These are phyloP conservation scores for Channa argus DNA, from an alignment of 2,113 vertebrate species.

Conservation along the genomic window DNA sequence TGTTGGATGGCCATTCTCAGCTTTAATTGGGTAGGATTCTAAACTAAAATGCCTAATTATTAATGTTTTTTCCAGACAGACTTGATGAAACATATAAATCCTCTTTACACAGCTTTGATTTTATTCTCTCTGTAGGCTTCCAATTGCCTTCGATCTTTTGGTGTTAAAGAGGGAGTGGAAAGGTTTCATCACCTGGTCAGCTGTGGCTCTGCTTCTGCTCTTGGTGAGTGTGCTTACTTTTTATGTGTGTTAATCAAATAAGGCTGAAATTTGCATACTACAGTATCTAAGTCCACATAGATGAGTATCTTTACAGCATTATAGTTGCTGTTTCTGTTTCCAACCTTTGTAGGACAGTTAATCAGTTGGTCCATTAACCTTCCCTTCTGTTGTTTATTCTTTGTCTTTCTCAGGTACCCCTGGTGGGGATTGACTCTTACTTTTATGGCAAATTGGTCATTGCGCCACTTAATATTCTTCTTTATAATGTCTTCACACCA, in stretches of 20 bases:
- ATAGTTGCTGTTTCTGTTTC: background rate
- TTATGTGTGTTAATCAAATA: background rate
- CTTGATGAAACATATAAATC: background rate
- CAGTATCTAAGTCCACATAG: background rate
- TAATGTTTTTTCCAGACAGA: background rate
- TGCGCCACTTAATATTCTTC: conserved; percentile 93
- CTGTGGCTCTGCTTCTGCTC: conserved; percentile 88
- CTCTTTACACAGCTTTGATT: background rate
- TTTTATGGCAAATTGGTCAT: conserved; percentile 95
- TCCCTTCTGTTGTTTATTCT: background rate
- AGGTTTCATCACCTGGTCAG: conserved; percentile 89
- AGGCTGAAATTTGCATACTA: background rate
- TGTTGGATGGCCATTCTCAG: conserved; percentile 96
- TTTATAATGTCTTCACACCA: conserved; percentile 96
- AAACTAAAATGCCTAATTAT: background rate
- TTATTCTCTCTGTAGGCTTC: conserved; percentile 82
- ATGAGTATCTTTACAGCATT: background rate
- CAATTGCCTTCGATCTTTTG: conserved; percentile 94
- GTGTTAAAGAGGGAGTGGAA: conserved; percentile 91
- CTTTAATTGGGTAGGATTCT: conserved; percentile 89
- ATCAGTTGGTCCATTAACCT: background rate
- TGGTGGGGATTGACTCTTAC: conserved; percentile 93
- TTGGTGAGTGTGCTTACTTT: conserved; percentile 84
- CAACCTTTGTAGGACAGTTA: background rate
- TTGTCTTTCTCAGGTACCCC: conserved; percentile 85